These are phyloP conservation scores for Eriosoma lanigerum DNA, from an alignment of 1,140 invertebrate genomes.

Conservation along the genomic window DNA sequence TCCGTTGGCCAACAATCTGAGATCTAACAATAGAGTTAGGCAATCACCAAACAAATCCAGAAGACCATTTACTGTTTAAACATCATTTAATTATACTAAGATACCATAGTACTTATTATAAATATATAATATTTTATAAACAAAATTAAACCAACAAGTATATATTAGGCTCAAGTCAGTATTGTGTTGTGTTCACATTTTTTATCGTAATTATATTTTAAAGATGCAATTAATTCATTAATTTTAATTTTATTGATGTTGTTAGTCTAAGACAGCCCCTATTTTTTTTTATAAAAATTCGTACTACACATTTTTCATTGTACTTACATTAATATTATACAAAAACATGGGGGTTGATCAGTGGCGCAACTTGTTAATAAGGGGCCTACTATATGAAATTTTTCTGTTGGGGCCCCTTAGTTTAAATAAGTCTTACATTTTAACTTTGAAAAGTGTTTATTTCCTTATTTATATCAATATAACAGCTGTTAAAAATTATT, in stretches of 20 bases:
- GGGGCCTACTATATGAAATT: too few relatives aligned
- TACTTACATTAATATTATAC: too few relatives aligned
- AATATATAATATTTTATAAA: slow-evolving; percentile 31
- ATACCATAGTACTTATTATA: slow-evolving; percentile 25
- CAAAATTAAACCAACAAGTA: slow-evolving; percentile 21
- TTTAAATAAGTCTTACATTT: too few relatives aligned
- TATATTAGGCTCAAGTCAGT: slow-evolving; percentile 34
- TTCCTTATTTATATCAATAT: too few relatives aligned
- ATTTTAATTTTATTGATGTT: slow-evolving; percentile 42
- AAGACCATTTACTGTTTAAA: slow-evolving; percentile 29
- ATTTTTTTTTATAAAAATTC: too few relatives aligned
- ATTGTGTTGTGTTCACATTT: slow-evolving; percentile 45
- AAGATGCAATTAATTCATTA: slow-evolving; percentile 25
- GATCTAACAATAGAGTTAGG: slow-evolving; percentile 80
- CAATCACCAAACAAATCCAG: slow-evolving; percentile 82
- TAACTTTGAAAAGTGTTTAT: too few relatives aligned
- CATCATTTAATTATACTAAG: slow-evolving; percentile 17
- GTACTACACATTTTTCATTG: too few relatives aligned
- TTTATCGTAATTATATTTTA: neutral
- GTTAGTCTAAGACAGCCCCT: too few relatives aligned
- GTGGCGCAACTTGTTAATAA: too few relatives aligned
- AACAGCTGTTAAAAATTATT: too few relatives aligned
- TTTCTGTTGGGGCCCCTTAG: too few relatives aligned
- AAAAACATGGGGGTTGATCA: too few relatives aligned
- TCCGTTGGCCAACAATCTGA: slow-evolving; percentile 73